A percentile compares a stretch with the other conserved stretches of the same genome.
Evolutionary conservation across 2,797 vertebrate genomes (phyloP).

Genomic region (Hydrolagus colliei): DNA sequence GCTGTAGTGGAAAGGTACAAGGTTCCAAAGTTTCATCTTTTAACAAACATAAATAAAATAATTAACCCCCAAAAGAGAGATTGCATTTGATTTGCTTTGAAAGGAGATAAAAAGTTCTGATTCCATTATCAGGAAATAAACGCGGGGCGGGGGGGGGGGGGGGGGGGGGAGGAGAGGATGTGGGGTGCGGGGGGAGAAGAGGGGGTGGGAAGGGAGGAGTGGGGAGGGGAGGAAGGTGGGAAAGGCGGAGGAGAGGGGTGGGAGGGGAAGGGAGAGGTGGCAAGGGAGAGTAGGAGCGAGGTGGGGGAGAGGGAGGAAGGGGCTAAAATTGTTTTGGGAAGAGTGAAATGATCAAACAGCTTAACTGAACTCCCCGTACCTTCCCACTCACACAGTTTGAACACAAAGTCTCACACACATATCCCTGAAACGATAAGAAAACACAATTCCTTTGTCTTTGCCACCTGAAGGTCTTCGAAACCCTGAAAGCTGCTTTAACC

Average conservation of each 20-base stretch:
- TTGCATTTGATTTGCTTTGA: slow-evolving; percentile 63
- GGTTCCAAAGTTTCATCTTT: slow-evolving; percentile 79
- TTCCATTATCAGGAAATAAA: slow-evolving; percentile 31
- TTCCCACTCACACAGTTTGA: slow-evolving; percentile 20
- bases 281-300: not conserved
- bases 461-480: not conserved
- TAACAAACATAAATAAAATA: slow-evolving; percentile 86
- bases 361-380: slow-evolving; percentile 30
- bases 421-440: slow-evolving; percentile 21
- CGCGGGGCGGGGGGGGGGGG: slow-evolving; percentile 47
- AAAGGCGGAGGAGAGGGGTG: slow-evolving; percentile 30
- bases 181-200: not conserved
- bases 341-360: slow-evolving; percentile 15
- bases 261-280: not conserved
- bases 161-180: not conserved
- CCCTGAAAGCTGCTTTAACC: too few species aligned
- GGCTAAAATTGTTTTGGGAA: not conserved
- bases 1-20: slow-evolving; percentile 73
- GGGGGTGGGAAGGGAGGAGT: not conserved
- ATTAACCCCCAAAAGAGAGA: slow-evolving; percentile 40
- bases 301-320: not conserved
- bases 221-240: slow-evolving; percentile 31
- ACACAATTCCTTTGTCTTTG: slow-evolving; percentile 15
- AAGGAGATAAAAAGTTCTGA: slow-evolving; percentile 25
- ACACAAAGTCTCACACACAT: slow-evolving; percentile 4